A percentile compares a stretch with the other conserved stretches of the same genome.
phyloP scores from a whole-genome alignment of 2,113 vertebrate species.

The Oxyura jamaicensis region DNA sequence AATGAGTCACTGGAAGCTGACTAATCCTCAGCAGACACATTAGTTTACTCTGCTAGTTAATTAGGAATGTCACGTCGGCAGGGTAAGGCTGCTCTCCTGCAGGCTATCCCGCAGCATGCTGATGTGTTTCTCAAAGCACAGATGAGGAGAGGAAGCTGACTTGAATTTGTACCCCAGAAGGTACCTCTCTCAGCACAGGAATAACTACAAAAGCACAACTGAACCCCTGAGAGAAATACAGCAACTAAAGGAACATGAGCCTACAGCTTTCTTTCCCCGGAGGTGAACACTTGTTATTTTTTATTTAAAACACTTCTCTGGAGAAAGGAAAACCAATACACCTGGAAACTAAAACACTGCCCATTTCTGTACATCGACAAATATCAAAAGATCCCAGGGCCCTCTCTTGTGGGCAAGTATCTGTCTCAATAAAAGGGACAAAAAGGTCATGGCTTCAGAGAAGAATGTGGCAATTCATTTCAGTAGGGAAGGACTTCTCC shows the following conservation, averaged over 20 bases:
- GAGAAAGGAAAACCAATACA: background rate
- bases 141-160: background rate
- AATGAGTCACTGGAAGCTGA: background rate
- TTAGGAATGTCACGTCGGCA: background rate
- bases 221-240: background rate
- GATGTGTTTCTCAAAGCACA: background rate
- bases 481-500: background rate
- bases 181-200: background rate
- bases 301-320: background rate
- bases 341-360: background rate
- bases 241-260: background rate
- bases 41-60: conserved; percentile 48
- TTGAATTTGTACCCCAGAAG: background rate
- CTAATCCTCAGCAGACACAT: background rate
- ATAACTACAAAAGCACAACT: background rate
- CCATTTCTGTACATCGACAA: background rate
- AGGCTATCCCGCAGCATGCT: background rate
- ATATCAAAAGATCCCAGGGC: background rate
- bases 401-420: background rate
- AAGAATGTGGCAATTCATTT: background rate
- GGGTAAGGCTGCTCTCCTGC: conserved; percentile 20
- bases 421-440: background rate
- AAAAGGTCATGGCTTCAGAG: background rate
- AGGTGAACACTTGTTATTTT: background rate
- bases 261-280: background rate